phyloP scores from a whole-genome alignment of 1,140 invertebrate genomes.

The Trachelipus rathkii region DNA sequence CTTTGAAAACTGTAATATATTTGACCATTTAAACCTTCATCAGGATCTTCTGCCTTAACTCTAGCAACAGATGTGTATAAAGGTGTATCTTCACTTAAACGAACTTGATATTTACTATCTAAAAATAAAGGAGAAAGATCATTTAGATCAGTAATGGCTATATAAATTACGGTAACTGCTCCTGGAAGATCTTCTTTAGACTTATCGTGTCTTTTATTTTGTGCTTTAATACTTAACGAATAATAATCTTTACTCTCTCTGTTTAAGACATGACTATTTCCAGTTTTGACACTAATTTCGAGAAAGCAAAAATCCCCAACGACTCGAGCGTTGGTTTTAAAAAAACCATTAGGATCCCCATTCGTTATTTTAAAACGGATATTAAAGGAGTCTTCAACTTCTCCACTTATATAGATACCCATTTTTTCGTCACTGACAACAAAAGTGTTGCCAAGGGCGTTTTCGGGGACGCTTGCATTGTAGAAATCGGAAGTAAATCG shows the following conservation, averaged over 20 bases:
- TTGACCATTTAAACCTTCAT: slow-evolving; percentile 88
- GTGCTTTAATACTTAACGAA: slow-evolving; percentile 21
- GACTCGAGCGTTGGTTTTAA: slow-evolving; percentile 1
- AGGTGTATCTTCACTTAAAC: slow-evolving; percentile 83
- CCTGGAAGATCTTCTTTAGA: slow-evolving; percentile 21
- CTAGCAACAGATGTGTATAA: slow-evolving; percentile 61
- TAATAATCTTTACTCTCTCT: slow-evolving; percentile 16
- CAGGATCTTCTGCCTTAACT: slow-evolving; percentile 82
- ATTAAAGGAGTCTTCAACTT: background rate
- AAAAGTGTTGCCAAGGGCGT: slow-evolving; percentile 24
- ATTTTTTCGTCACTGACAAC: slow-evolving; percentile 26
- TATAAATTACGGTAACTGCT: slow-evolving; percentile 14
- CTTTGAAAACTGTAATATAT: slow-evolving; percentile 92
- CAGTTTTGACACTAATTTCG: slow-evolving; percentile 23
- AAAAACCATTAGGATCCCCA: slow-evolving; percentile 20
- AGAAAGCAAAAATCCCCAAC: slow-evolving; percentile 29
- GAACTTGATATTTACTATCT: slow-evolving; percentile 74
- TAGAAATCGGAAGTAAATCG: slow-evolving; percentile 19
- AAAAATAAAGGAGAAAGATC: slow-evolving; percentile 89
- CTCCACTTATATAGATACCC: slow-evolving; percentile 14
- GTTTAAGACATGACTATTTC: slow-evolving; percentile 23
- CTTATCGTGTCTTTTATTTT: slow-evolving; percentile 7
- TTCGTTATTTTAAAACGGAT: slow-evolving; percentile 19
- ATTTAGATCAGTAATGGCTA: slow-evolving; percentile 21
- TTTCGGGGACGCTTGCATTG: slow-evolving; percentile 27